phyloP scores from a whole-genome alignment of 2,113 vertebrate genomes.

The Phycodurus eques region DNA sequence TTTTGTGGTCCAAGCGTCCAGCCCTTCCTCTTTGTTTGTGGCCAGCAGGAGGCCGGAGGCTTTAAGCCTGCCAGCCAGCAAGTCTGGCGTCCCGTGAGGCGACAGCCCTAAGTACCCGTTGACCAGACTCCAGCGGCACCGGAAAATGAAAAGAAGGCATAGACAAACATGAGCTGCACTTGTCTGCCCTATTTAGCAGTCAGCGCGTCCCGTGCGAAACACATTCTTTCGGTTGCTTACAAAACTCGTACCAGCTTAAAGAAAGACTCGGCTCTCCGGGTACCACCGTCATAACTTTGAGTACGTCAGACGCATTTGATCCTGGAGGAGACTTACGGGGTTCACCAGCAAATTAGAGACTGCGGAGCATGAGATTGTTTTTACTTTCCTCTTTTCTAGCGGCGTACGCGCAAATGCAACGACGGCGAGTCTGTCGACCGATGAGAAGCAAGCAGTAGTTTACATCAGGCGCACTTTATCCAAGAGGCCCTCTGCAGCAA shows the following conservation, averaged over 20 bases:
- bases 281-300: neutral
- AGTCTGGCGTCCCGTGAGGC: conserved; percentile 68
- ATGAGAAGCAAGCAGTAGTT: no score
- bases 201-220: conserved; percentile 30
- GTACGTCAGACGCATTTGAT: neutral
- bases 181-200: conserved; percentile 40
- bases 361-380: no score
- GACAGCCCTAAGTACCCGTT: conserved; percentile 64
- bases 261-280: no score
- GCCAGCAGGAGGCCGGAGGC: conserved; percentile 61
- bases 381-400: no score
- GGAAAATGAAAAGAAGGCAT: conserved; percentile 15
- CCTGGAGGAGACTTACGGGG: neutral
- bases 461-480: no score
- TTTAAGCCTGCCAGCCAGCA: conserved; percentile 68
- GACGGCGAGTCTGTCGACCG: no score
- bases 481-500: no score
- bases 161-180: conserved; percentile 46
- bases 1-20: conserved; percentile 40
- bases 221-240: neutral
- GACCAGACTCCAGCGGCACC: conserved; percentile 63
- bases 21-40: conserved; percentile 24
- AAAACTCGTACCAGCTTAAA: no score
- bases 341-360: neutral
- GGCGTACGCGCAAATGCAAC: no score